A percentile compares a stretch with the other conserved stretches of the same genome.
These are phyloP conservation scores for Palythoa grandiflora DNA, from an alignment of 92 coral and sea anemone genomes.

Conservation along the genomic window DNA sequence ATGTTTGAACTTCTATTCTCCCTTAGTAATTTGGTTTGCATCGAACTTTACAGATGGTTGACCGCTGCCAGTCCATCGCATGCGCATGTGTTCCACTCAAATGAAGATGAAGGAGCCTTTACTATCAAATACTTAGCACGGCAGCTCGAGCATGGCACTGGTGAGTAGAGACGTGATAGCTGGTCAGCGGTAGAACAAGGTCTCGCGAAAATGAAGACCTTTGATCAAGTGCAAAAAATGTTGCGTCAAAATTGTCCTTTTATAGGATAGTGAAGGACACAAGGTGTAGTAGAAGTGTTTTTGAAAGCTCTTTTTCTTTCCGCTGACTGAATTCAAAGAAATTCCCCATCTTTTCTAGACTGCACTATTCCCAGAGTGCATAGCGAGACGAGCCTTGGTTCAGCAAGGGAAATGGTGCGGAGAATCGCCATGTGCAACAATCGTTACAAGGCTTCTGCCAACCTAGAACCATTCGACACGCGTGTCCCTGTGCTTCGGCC, in stretches of 20 bases:
- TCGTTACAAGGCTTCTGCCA: conserved; percentile 70
- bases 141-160: conserved; percentile 70
- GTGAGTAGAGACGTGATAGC: not conserved
- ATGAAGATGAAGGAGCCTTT: conserved; percentile 81
- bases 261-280: no score
- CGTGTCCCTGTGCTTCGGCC: conserved; percentile 74
- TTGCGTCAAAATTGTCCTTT: no score
- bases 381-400: conserved; percentile 66
- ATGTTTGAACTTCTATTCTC: no score
- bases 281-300: no score
- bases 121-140: conserved; percentile 84
- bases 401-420: conserved; percentile 83
- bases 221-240: no score
- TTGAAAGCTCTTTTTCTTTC: no score
- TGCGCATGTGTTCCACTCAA: conserved; percentile 61
- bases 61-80: conserved; percentile 50
- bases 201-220: no score
- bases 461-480: conserved; percentile 52
- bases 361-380: conserved; percentile 59
- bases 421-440: conserved; percentile 84
- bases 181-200: no score
- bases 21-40: not conserved
- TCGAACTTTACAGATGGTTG: conserved; percentile 59
- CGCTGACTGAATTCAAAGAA: not conserved
- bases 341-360: conserved; percentile 40